Conservation (phyloP, 2,888 invertebrate genomes). For the Mimachlamys varia region DNA sequence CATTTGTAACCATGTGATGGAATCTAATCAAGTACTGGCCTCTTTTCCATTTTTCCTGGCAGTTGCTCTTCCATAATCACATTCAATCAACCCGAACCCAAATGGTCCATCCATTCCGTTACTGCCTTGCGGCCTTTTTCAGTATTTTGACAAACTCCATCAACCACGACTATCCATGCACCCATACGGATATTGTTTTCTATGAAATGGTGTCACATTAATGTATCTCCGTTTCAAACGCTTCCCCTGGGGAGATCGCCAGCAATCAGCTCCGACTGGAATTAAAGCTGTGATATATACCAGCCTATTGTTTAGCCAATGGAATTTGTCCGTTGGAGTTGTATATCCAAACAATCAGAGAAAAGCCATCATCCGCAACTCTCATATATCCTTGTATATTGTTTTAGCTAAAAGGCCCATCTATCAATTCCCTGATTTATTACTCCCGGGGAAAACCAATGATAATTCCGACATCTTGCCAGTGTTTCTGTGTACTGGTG, state of each 20-base stretch:
- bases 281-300: neutral
- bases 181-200: neutral
- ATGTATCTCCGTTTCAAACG: neutral
- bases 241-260: neutral
- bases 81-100: neutral
- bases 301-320: constrained; percentile 32
- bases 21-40: neutral
- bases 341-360: constrained; percentile 24
- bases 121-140: constrained; percentile 1
- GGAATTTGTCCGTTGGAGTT: neutral
- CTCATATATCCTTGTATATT: neutral
- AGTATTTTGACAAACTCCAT: constrained; percentile 19
- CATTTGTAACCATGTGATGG: constrained; percentile 31
- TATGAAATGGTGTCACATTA: neutral
- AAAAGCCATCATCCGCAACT: neutral
- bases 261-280: neutral
- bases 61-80: constrained; percentile 4
- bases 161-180: neutral
- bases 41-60: constrained; percentile 5
- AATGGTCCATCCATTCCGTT: neutral
- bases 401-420: constrained; percentile 25
- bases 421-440: neutral
- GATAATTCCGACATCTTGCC: constrained; percentile 14
- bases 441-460: neutral
- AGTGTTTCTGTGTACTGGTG: neutral